Percentiles rank a stretch among this genome's conserved stretches.
These are phyloP conservation scores for Saccostrea echinata DNA, from an alignment of 1,140 invertebrate species.

Conservation along the genomic window DNA sequence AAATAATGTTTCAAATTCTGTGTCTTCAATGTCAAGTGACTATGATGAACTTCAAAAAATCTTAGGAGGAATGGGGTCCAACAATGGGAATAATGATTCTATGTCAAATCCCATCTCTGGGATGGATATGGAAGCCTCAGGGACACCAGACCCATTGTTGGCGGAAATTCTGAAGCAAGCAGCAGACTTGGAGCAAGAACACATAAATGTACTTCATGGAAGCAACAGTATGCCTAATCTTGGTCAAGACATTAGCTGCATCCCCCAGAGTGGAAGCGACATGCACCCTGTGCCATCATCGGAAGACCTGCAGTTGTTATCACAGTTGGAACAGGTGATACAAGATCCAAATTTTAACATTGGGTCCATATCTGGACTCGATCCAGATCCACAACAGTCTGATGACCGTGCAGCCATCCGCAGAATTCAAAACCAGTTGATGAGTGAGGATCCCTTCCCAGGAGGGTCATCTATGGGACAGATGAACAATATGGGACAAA, in stretches of 20 bases:
- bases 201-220: constrained; percentile 39
- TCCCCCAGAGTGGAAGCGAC: neutral
- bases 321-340: constrained; percentile 68
- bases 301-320: constrained; percentile 52
- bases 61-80: constrained; percentile 6
- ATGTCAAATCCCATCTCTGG: neutral
- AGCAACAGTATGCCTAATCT: constrained; percentile 8
- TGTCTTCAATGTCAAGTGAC: neutral
- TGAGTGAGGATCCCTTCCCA: constrained; percentile 85
- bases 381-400: neutral
- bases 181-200: constrained; percentile 73
- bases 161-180: constrained; percentile 76
- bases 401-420: constrained; percentile 89
- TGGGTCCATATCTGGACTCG: neutral
- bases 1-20: constrained; percentile 17
- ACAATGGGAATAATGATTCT: neutral
- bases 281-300: neutral
- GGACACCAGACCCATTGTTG: constrained; percentile 70
- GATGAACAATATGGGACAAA: neutral
- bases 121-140: constrained; percentile 46
- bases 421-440: constrained; percentile 93
- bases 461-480: constrained; percentile 32
- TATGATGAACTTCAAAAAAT: constrained; percentile 34
- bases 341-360: constrained; percentile 69
- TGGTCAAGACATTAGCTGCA: neutral